Percentiles rank a stretch among this genome's conserved stretches.
Conservation (phyloP, 1,140 invertebrate genomes). For the Parapsyche elsis region DNA sequence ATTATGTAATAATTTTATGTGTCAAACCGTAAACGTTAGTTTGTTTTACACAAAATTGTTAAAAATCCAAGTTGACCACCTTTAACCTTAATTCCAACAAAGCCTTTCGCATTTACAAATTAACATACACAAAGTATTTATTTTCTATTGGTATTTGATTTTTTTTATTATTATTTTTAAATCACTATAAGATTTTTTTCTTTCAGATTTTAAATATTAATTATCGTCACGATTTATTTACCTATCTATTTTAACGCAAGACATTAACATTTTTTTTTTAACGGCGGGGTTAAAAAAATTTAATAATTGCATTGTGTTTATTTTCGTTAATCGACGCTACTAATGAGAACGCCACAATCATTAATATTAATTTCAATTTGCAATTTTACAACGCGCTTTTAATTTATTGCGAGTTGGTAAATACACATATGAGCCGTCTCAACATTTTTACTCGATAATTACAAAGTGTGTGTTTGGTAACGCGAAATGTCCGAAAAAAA, state of each 20-base stretch:
- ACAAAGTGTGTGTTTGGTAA: neutral
- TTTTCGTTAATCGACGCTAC: neutral
- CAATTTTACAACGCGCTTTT: neutral
- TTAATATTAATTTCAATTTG: constrained; percentile 13
- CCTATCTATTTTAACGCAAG: neutral
- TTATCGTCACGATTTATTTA: constrained; percentile 11
- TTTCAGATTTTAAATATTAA: constrained; percentile 5
- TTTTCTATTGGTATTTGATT: neutral
- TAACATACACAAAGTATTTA: neutral
- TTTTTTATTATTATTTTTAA: constrained; percentile 6
- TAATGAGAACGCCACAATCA: neutral
- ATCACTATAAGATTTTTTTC: neutral
- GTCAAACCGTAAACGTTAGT: neutral
- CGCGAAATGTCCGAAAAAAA: neutral
- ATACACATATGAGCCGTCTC: neutral
- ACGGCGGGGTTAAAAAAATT: neutral
- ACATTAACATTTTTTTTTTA: neutral
- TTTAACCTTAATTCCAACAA: constrained; percentile 10
- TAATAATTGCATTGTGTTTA: constrained; percentile 7
- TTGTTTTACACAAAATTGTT: constrained; percentile 20
- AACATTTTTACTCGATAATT: neutral
- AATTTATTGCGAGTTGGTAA: neutral
- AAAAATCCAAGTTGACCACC: constrained; percentile 4
- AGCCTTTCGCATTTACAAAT: constrained; percentile 1
- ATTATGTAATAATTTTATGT: neutral